Conservation (phyloP, 2,113 vertebrate species). For the Rhodinocichla rosea region DNA sequence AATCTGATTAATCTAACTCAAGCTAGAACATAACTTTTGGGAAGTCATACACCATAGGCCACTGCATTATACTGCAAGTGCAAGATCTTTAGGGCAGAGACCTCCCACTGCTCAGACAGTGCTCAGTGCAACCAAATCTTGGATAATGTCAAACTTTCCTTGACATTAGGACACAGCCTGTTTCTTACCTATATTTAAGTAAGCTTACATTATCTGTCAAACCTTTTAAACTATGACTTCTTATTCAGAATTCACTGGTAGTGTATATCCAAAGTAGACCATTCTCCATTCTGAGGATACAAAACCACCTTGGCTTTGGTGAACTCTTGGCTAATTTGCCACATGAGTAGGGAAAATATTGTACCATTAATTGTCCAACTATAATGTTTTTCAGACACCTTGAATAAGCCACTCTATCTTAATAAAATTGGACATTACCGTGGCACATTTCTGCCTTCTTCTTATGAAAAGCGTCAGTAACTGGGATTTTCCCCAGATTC, state of each 20-base stretch:
- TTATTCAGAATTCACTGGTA: not conserved
- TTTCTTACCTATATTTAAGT: not conserved
- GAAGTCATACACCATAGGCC: not conserved
- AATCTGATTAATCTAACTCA: not conserved
- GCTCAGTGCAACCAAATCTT: not conserved
- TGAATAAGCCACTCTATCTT: not conserved
- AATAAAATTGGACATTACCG: not conserved
- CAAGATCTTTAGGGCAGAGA: not conserved
- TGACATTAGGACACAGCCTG: not conserved
- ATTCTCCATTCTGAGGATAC: not conserved
- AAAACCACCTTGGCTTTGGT: not conserved
- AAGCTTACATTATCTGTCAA: not conserved
- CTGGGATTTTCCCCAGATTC: not conserved
- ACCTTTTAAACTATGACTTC: not conserved
- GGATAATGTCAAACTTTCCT: not conserved
- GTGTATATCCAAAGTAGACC: rapidly evolving
- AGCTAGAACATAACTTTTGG: not conserved
- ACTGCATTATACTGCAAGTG: not conserved
- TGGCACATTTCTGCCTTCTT: not conserved
- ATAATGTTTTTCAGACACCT: not conserved
- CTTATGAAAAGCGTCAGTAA: not conserved
- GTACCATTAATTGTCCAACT: not conserved
- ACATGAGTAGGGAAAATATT: not conserved
- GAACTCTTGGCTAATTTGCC: not conserved
- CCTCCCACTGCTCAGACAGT: not conserved